phyloP scores from a whole-genome alignment of 1,140 invertebrate species.

The Diorhabda carinulata region DNA sequence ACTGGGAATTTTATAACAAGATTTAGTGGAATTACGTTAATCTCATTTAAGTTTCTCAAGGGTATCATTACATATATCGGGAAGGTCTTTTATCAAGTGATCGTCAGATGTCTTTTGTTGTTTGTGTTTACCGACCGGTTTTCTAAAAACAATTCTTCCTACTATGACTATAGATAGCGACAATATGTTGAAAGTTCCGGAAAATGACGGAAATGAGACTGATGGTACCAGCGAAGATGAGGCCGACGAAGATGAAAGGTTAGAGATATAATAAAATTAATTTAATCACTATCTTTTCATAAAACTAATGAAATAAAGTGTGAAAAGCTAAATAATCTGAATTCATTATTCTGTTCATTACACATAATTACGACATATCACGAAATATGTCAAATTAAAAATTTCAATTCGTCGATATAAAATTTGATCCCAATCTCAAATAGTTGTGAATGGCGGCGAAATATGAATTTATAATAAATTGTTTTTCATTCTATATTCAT shows the following conservation, averaged over 20 bases:
- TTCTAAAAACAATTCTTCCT: too few species aligned
- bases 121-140: background rate
- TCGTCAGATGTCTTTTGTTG: background rate
- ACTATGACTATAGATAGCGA: background rate
- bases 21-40: conserved; percentile 4
- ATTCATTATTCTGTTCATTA: too few species aligned
- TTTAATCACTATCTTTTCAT: too few species aligned
- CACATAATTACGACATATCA: too few species aligned
- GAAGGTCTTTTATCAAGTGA: background rate
- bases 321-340: too few species aligned
- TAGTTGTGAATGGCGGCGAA: too few species aligned
- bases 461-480: too few species aligned
- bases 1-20: conserved; percentile 10
- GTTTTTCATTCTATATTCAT: too few species aligned
- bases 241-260: background rate
- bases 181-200: background rate
- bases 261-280: background rate
- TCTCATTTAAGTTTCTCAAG: background rate
- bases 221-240: background rate
- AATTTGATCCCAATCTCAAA: too few species aligned
- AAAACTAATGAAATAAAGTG: too few species aligned
- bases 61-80: conserved; percentile 2
- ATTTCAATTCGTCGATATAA: too few species aligned
- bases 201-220: background rate
- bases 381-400: too few species aligned